These are phyloP conservation scores for Catostomus latipinnis DNA, from an alignment of 2,797 vertebrate genomes.

Conservation along the genomic window DNA sequence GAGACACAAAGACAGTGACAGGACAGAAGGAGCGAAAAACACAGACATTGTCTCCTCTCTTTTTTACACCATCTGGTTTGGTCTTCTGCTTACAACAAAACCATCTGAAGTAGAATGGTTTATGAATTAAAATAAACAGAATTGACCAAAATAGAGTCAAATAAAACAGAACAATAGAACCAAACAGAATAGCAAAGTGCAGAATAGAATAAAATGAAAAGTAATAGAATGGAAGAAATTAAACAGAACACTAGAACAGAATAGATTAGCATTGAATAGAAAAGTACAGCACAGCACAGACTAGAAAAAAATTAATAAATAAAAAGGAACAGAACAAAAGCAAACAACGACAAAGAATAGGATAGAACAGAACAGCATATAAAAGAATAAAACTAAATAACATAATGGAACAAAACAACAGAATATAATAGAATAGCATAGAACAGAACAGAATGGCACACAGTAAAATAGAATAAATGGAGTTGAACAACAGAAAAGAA, in stretches of 20 bases:
- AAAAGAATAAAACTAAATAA: neutral
- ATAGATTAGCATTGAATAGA: neutral
- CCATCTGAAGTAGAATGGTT: neutral
- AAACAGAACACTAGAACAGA: neutral
- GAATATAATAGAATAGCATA: neutral
- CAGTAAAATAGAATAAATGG: neutral
- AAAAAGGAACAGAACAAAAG: neutral
- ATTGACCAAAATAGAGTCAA: neutral
- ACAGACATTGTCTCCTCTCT: neutral
- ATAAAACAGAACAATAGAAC: neutral
- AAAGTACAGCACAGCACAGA: neutral
- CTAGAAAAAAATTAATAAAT: neutral
- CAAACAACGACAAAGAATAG: neutral
- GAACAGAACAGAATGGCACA: neutral
- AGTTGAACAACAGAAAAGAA: neutral
- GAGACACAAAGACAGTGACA: slow-evolving; percentile 8
- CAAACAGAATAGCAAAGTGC: no score
- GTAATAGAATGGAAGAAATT: neutral
- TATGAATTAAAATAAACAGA: neutral
- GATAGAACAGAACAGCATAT: neutral
- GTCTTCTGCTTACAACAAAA: neutral
- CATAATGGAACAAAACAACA: neutral
- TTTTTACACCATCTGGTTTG: slow-evolving; percentile 19
- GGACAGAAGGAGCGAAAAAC: slow-evolving; percentile 1
- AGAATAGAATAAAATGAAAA: no score